These are phyloP conservation scores for Mimumesa dahlbomi DNA, from an alignment of 2,888 invertebrate genomes.

Conservation along the genomic window DNA sequence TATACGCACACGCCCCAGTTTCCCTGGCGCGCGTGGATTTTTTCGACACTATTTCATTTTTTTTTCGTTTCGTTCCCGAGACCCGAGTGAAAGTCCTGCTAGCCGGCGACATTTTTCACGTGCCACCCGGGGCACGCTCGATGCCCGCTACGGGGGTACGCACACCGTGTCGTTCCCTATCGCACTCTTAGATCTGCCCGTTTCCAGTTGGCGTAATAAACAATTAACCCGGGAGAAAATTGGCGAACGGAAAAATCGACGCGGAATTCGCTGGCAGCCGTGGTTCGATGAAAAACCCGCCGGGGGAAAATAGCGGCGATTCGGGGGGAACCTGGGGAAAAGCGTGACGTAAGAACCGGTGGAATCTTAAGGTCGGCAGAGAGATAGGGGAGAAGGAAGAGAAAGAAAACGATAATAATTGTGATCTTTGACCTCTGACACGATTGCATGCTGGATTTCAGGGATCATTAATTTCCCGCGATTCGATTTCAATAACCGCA, in stretches of 20 bases:
- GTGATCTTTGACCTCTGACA: constrained; percentile 26
- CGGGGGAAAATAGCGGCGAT: too few species aligned
- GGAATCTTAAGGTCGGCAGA: constrained; percentile 16
- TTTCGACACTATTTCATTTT: constrained; percentile 61
- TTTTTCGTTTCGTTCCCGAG: constrained; percentile 41
- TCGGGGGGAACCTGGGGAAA: background rate
- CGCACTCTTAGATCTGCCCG: constrained; percentile 1
- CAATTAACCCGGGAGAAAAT: background rate
- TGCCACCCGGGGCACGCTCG: background rate
- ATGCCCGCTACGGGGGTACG: background rate
- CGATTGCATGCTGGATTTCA: constrained; percentile 25
- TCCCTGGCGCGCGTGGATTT: constrained; percentile 53
- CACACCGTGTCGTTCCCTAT: too few species aligned
- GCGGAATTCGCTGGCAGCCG: too few species aligned
- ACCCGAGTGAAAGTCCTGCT: constrained; percentile 54
- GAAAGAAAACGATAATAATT: background rate
- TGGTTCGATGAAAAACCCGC: too few species aligned
- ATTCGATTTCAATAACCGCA: constrained; percentile 21
- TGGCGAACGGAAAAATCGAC: background rate
- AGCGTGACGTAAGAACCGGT: constrained; percentile 3
- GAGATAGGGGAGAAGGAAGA: background rate
- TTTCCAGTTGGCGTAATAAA: background rate
- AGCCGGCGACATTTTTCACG: constrained; percentile 50
- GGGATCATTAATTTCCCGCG: constrained; percentile 52
- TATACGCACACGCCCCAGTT: constrained; percentile 66